phyloP scores from a whole-genome alignment of 2,888 invertebrate genomes.

The Siphonodentalium dalli region DNA sequence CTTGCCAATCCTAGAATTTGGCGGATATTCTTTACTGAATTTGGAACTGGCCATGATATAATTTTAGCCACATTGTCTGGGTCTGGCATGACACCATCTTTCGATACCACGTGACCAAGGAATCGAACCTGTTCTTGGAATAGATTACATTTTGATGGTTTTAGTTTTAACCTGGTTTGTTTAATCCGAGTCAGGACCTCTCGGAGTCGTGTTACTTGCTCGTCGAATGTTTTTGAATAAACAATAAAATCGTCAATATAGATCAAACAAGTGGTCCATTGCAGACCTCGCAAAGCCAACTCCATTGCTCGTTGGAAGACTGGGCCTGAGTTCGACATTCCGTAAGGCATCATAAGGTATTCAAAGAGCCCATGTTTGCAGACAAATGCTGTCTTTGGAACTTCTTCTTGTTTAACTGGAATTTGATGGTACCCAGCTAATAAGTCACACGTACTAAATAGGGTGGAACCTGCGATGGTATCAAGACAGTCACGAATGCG shows the following conservation, averaged over 20 bases:
- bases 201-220: slow-evolving; percentile 12
- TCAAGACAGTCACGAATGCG: slow-evolving; percentile 1
- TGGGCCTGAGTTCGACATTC: slow-evolving; percentile 7
- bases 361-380: slow-evolving; percentile 18
- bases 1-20: slow-evolving; percentile 11
- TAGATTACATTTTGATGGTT: slow-evolving; percentile 9
- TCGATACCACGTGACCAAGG: slow-evolving; percentile 13
- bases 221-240: slow-evolving; percentile 1
- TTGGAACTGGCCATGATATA: slow-evolving; percentile 4
- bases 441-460: not conserved
- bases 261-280: slow-evolving; percentile 16
- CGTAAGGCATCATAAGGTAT: slow-evolving; percentile 14
- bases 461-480: not conserved
- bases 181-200: slow-evolving; percentile 11
- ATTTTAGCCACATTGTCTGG: slow-evolving; percentile 12
- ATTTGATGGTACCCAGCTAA: slow-evolving; percentile 13
- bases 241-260: slow-evolving; percentile 19
- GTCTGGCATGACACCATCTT: slow-evolving; percentile 7
- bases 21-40: slow-evolving; percentile 6
- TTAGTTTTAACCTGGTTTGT: slow-evolving; percentile 12
- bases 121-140: slow-evolving; percentile 12
- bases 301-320: slow-evolving; percentile 18
- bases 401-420: slow-evolving; percentile 6
- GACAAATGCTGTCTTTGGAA: slow-evolving; percentile 14
- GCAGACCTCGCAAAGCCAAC: slow-evolving; percentile 13